Percentiles rank a stretch among this genome's conserved stretches.
Evolutionary conservation across 2,797 vertebrate species (phyloP).

Genomic region (Sphaeramia orbicularis): DNA sequence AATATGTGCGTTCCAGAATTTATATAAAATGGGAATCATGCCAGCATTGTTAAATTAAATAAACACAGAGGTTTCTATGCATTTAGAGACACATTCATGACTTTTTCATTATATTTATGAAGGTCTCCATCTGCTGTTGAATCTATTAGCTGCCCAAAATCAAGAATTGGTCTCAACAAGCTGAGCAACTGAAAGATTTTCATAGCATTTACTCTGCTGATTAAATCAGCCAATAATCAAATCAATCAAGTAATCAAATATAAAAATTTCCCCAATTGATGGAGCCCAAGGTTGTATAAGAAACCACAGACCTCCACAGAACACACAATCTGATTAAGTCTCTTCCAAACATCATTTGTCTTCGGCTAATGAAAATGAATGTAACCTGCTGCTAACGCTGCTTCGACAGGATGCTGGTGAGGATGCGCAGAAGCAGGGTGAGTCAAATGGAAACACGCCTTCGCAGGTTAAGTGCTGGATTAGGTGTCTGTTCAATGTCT

Average conservation of each 20-base stretch:
- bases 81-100: background rate
- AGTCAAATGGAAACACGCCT: slow-evolving; percentile 24
- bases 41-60: slow-evolving; percentile 1
- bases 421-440: slow-evolving; percentile 13
- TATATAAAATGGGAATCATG: background rate
- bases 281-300: slow-evolving; percentile 52
- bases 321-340: slow-evolving; percentile 72
- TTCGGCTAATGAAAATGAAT: slow-evolving; percentile 72
- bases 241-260: slow-evolving; percentile 76
- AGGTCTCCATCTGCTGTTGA: background rate
- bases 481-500: background rate
- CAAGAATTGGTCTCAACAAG: background rate
- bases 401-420: slow-evolving; percentile 34
- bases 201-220: slow-evolving; percentile 47
- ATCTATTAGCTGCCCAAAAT: background rate
- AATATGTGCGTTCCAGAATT: background rate
- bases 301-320: slow-evolving; percentile 60
- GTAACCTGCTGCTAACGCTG: slow-evolving; percentile 49
- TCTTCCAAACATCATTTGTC: slow-evolving; percentile 67
- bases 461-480: slow-evolving; percentile 6
- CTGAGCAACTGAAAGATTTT: slow-evolving; percentile 16
- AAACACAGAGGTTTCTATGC: background rate
- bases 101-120: background rate
- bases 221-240: slow-evolving; percentile 62
- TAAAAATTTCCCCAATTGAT: slow-evolving; percentile 59